Base-by-base conservation (phyloP, 2,888 invertebrate species). In the Dugesia japonica region DNA sequence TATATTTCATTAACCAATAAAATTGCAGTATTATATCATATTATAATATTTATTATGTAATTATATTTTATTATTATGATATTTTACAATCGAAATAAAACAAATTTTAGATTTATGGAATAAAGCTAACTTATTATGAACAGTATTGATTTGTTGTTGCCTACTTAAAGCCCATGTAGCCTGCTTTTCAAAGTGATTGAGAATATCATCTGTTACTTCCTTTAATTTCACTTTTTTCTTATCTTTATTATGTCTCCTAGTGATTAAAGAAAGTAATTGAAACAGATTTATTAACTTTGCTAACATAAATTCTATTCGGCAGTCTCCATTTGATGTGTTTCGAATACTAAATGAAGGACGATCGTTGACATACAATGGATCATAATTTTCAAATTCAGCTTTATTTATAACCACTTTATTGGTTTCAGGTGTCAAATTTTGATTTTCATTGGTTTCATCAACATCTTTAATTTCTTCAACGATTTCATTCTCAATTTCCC, bases 221-320 rank as follows among this genome's bases (percentile, higher is more conserved):
- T 71, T 42, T 42, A 75, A 23, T 42, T 71, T 42, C 1, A 75
- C 38, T 42, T 20, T 75, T 71, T 71, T 42, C 75, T 72, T 71
- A 1, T 75, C 75, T 27, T 75, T 75, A n/a, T 42, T 4, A 27
- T 42, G 56, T 7, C 74, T 20, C 38, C 75, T n/a, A n/a, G n/a
- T n/a, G n/a, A n/a, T 75, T 9, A 74, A 73, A 4, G n/a, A 72
- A 72, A 72, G 17, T 23, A n/a, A 9, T 56, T n/a, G n/a, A 38
- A 38, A 38, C 38, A 38, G 17, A 38, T 38, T 38, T 38, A 38
- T 38, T 38, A 38, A 38, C 17, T 38, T 9, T 38, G 38, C 17
- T 17, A 38, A 56, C 56, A 56, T 56, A 56, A 56, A 56, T 56
- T 56, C 56, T 9, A 56, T n/a, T 13, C 38, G n/a, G n/a, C n/a